Evolutionary conservation across 1,140 invertebrate genomes (phyloP).

Genomic region (Sitobion miscanthi): DNA sequence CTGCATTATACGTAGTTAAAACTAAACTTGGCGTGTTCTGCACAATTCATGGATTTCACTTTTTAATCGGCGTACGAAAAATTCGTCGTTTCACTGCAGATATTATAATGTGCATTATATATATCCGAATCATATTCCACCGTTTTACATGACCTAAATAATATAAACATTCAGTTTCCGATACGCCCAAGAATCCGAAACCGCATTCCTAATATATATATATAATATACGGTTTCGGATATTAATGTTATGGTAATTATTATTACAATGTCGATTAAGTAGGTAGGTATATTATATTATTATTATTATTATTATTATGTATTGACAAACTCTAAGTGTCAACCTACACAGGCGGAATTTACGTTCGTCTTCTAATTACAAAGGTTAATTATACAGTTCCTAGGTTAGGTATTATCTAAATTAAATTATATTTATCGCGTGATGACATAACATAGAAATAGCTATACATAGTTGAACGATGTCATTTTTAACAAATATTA

Average conservation of each 20-base stretch:
- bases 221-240: background rate
- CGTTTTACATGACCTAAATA: background rate
- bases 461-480: background rate
- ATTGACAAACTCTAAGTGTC: background rate
- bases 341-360: background rate
- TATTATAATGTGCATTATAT: background rate
- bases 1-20: background rate
- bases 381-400: background rate
- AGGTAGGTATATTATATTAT: no score
- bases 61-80: constrained; percentile 4
- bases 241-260: background rate
- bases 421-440: background rate
- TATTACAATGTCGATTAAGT: background rate
- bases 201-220: background rate
- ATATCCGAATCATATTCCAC: background rate
- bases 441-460: background rate
- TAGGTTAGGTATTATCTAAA: background rate
- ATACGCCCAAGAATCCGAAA: background rate
- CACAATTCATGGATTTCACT: background rate
- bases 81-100: background rate
- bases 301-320: background rate
- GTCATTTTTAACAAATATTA: constrained; percentile 2
- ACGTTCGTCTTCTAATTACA: background rate
- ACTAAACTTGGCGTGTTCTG: background rate
- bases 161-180: background rate